These are phyloP conservation scores for Chalcosyrphus nemorum DNA, from an alignment of 2,888 invertebrate genomes.

Conservation along the genomic window DNA sequence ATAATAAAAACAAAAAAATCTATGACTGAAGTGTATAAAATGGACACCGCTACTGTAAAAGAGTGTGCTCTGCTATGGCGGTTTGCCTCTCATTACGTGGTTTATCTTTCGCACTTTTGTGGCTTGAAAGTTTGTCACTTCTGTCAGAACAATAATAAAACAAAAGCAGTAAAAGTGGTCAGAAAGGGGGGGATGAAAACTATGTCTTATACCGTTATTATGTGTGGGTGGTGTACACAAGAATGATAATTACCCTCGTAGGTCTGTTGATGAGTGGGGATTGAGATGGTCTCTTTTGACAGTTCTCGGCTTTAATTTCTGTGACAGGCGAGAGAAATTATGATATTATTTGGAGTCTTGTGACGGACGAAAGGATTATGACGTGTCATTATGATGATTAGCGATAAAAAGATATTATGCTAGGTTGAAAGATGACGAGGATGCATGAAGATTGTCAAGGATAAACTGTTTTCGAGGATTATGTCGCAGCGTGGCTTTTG, in stretches of 20 bases:
- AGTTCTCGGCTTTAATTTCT: slow-evolving; percentile 9
- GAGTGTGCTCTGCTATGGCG: slow-evolving; percentile 3
- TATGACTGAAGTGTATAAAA: background rate
- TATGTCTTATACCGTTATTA: background rate
- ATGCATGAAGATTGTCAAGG: background rate
- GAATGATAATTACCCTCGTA: slow-evolving; percentile 46
- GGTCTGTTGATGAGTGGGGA: slow-evolving; percentile 7
- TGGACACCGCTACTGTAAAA: background rate
- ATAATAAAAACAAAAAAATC: background rate
- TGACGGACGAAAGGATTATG: slow-evolving; percentile 61
- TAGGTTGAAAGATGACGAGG: slow-evolving; percentile 16
- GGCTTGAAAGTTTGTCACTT: slow-evolving; percentile 55
- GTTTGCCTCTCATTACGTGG: slow-evolving; percentile 62
- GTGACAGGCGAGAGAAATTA: slow-evolving; percentile 27
- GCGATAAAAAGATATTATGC: slow-evolving; percentile 20
- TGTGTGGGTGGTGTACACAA: background rate
- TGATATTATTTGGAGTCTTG: slow-evolving; percentile 28
- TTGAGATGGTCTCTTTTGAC: background rate
- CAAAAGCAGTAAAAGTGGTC: slow-evolving; percentile 34
- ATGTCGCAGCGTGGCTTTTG: background rate
- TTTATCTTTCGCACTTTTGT: slow-evolving; percentile 58
- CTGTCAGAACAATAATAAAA: slow-evolving; percentile 36
- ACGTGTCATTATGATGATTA: slow-evolving; percentile 47
- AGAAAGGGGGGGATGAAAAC: slow-evolving; percentile 2
- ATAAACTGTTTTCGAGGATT: slow-evolving; percentile 1